A percentile compares a stretch with the other conserved stretches of the same genome.
These are phyloP conservation scores for Temnothorax rugatulus DNA, from an alignment of 2,888 invertebrate genomes.

Conservation along the genomic window DNA sequence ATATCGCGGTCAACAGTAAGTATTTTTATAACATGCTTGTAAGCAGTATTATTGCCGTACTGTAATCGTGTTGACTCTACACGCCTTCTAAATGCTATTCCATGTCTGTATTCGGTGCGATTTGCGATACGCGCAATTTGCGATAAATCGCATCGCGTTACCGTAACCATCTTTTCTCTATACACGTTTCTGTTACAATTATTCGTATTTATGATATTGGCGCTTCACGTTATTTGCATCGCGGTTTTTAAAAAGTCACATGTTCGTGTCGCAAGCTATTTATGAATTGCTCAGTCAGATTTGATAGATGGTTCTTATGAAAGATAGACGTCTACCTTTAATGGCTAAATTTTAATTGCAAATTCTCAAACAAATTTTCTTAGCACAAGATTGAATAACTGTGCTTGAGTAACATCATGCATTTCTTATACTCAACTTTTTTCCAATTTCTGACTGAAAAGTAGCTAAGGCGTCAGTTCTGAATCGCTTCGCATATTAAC, in stretches of 20 bases:
- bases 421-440: not conserved
- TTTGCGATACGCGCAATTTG: conserved; percentile 64
- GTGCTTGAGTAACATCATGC: not conserved
- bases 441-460: not conserved
- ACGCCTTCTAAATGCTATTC: conserved; percentile 49
- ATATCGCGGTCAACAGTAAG: conserved; percentile 17
- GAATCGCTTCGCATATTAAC: not conserved
- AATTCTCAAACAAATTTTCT: not conserved
- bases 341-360: not conserved
- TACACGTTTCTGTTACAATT: not conserved
- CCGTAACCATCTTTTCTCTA: conserved; percentile 42
- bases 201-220: not conserved
- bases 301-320: not conserved
- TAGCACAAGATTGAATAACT: not conserved
- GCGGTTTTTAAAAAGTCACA: not conserved
- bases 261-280: not conserved
- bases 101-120: conserved; percentile 51
- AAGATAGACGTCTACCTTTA: not conserved
- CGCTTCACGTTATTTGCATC: not conserved
- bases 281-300: not conserved
- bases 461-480: not conserved
- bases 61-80: conserved; percentile 1
- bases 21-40: conserved; percentile 24
- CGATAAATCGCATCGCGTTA: conserved; percentile 47
- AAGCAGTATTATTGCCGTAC: conserved; percentile 3